Evolutionary conservation across 1,140 invertebrate genomes (phyloP), one percentile per base, ranked within the genome.

Genomic region (Pectinophora gossypiella): DNA sequence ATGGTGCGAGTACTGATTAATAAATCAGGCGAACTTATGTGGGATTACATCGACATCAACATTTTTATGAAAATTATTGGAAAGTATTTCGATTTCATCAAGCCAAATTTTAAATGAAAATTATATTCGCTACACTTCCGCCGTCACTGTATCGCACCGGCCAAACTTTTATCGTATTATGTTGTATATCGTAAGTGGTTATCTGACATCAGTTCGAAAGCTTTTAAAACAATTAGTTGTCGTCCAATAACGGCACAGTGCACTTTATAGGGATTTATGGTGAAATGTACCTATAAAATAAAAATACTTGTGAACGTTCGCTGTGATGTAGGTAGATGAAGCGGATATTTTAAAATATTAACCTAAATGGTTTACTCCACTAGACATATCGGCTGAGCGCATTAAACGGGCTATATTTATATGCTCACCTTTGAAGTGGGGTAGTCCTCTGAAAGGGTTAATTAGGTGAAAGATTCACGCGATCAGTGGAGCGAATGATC

Each of bases 381-480:
- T 82, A 62, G 72, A 60, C 77, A 73, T 62, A 74, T 75, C 68
- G 63, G 66, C 68, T 65, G 66, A 72, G 59, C 71, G 68, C 63
- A 65, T 58, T 54, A 66, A 61, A 58, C 27, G 43, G 59, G 57
- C 56, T 77, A 75, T 83, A 77, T 82, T 75, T 74, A 65, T 67
- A 57, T 27, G 52, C 65, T 51, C 46, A 59, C 59, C 82, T 85
- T 85, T 85, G 80, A 85, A 76, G 74, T 71, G 64, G 57, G 45
- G 68, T 70, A 76, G 59, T 68, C 68, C 68, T 38, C 61, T 83
- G 76, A 73, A 72, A 79, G 72, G 72, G 74, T 67, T 86, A 86
- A 86, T 84, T 86, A 82, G 69, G 76, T 55, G 83, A 79, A 72
- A 86, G 72, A 76, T 76, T 75, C 76, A 73, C 71, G 64, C 63